Percentiles rank a stretch among this genome's conserved stretches.
Conservation (phyloP, 2,113 vertebrate species). For the Hystrix brachyura region DNA sequence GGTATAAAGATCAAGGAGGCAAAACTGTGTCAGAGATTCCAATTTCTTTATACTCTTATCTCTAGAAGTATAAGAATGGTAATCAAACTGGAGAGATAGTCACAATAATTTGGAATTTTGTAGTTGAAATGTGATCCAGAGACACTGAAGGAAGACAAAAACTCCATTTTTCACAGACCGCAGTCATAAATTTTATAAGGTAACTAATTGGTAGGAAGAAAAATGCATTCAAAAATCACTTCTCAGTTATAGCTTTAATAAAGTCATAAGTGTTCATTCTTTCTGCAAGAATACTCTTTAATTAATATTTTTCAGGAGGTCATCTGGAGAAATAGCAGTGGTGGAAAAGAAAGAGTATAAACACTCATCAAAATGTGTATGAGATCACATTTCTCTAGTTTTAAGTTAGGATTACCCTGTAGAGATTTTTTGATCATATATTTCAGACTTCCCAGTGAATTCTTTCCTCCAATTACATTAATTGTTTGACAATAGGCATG, state of each 20-base stretch:
- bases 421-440: slow-evolving; percentile 1
- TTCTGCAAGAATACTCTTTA: neutral
- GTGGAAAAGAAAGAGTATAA: neutral
- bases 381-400: neutral
- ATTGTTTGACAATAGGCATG: neutral
- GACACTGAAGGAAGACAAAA: slow-evolving; percentile 17
- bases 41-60: neutral
- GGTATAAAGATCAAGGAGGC: neutral
- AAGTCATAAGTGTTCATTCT: neutral
- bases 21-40: neutral
- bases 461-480: slow-evolving; percentile 5
- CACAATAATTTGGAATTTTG: slow-evolving; percentile 24
- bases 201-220: slow-evolving; percentile 24
- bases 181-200: neutral
- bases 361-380: neutral
- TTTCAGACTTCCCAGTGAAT: neutral
- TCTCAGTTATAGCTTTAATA: neutral
- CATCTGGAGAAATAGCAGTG: neutral
- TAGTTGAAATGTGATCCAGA: neutral
- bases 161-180: neutral
- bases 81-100: neutral
- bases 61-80: neutral
- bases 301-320: neutral
- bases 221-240: slow-evolving; percentile 32
- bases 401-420: neutral